Evolutionary conservation across 2,797 vertebrate species (phyloP), one percentile per base, ranked within the genome.

Genomic region (Anguilla pacifica): DNA sequence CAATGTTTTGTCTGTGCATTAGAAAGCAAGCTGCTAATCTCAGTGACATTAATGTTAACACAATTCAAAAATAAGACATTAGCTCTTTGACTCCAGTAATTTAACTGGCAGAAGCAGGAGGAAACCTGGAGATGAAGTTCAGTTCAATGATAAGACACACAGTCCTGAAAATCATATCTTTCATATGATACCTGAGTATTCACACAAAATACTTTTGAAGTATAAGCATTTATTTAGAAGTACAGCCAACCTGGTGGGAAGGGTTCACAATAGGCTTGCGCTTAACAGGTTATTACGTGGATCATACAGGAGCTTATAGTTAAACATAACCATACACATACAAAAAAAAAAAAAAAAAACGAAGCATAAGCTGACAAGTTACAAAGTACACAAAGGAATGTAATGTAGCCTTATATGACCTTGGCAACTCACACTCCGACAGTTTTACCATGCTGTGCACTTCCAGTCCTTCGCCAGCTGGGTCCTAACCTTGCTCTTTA

Each of bases 401-500:
- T 17, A 43, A 51, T 19, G n/a, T 49, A 51, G 79, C 43, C 46
- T 22, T n/a, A 49, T n/a, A 82, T 82, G 6, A 51, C 79, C 74
- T 43, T 49, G 46, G 19, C 39, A 22, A 10, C 79, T 51, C 43
- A 51, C 19, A 55, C 15, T 5, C 83, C 17, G 15, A 6, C 53
- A 59, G 53, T 84, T 84, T 53, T 84, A 84, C 28, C 10, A 35
- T 35, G n/a, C 28, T 19, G 83, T 57, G 28, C 53, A 84, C 82
- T 57, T 31, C 51, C 53, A 84, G 43, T 49, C 79, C 22, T 49
- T 82, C 46, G n/a, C 19, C 43, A 49, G 2, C 46, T 25, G 22
- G 79, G 79, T 25, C 79, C 43, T 82, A 82, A 82, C 79, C 46
- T 82, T 82, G 79, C 46, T 82, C 79, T 82, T 82, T 82, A 82